phyloP scores from a whole-genome alignment of 2,797 vertebrate genomes.

The Alauda arvensis region DNA sequence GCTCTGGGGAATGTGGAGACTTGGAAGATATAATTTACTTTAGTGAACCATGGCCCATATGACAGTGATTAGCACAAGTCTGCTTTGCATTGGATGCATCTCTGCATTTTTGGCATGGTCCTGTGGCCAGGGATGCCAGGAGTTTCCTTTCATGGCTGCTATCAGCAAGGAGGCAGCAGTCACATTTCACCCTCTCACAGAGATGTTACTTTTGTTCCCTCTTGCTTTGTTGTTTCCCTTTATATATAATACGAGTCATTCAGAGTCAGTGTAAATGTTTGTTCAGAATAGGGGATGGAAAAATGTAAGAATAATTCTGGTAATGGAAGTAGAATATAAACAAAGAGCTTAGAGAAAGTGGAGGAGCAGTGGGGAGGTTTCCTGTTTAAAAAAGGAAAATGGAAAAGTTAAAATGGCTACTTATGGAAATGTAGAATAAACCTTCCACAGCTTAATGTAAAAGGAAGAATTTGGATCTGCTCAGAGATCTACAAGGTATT shows the following conservation, averaged over 20 bases:
- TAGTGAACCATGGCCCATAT: not conserved
- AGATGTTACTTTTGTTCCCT: not conserved
- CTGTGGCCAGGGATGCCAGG: not conserved
- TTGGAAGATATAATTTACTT: not conserved
- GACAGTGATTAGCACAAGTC: not conserved
- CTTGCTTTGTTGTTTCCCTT: slow-evolving; percentile 34
- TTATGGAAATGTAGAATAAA: slow-evolving; percentile 53
- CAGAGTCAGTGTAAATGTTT: slow-evolving; percentile 47
- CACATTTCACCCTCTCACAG: not conserved
- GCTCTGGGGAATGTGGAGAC: not conserved
- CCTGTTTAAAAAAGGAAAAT: slow-evolving; percentile 63
- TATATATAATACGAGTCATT: not conserved
- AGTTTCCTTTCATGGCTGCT: not conserved
- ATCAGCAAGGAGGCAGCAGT: not conserved
- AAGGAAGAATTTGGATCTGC: slow-evolving; percentile 15
- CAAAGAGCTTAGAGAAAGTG: slow-evolving; percentile 57
- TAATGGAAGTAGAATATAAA: slow-evolving; percentile 61
- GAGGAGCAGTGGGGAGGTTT: slow-evolving; percentile 50
- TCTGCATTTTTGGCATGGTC: not conserved
- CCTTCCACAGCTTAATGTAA: not conserved
- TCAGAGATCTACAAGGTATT: not conserved
- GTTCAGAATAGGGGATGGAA: slow-evolving; percentile 46
- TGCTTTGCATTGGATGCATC: not conserved
- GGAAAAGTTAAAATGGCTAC: slow-evolving; percentile 55
- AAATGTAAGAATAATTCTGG: slow-evolving; percentile 56